phyloP scores from a whole-genome alignment of 2,888 invertebrate genomes.

The Drosophila monieri region DNA sequence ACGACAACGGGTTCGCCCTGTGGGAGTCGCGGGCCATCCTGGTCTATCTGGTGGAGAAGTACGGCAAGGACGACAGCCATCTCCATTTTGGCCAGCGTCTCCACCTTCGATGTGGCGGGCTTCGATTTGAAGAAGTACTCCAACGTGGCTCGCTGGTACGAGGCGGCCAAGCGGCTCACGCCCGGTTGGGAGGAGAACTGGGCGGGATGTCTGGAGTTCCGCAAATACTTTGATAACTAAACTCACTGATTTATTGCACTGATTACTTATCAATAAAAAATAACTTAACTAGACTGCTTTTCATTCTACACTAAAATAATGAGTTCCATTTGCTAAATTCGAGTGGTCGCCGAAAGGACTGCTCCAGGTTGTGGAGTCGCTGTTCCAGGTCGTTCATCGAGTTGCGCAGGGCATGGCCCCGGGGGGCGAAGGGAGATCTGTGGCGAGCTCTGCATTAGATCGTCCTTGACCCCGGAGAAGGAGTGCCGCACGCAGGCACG shows the following conservation, averaged over 20 bases:
- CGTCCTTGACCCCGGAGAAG: constrained; percentile 84
- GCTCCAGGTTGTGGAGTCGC: too few relatives aligned
- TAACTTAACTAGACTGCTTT: constrained; percentile 51
- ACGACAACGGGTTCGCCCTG: too few relatives aligned
- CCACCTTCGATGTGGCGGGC: constrained; percentile 88
- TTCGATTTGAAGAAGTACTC: constrained; percentile 88
- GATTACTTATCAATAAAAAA: constrained; percentile 46
- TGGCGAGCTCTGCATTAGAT: constrained; percentile 83
- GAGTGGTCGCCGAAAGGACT: constrained; percentile 79
- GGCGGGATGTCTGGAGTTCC: constrained; percentile 86
- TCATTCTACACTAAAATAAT: constrained; percentile 62
- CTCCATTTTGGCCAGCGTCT: constrained; percentile 87
- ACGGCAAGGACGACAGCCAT: constrained; percentile 89
- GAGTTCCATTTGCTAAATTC: constrained; percentile 81
- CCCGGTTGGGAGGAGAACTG: constrained; percentile 86
- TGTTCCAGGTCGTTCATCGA: too few relatives aligned
- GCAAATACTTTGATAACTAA: constrained; percentile 76
- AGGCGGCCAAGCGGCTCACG: constrained; percentile 85
- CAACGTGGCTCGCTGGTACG: constrained; percentile 88
- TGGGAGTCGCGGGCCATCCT: constrained; percentile 94
- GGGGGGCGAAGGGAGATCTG: too few relatives aligned
- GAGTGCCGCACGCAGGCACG: constrained; percentile 82
- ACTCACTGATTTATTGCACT: constrained; percentile 70
- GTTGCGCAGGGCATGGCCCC: too few relatives aligned
- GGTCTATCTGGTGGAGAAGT: constrained; percentile 90